Percentiles rank a stretch among this genome's conserved stretches.
phyloP scores from a whole-genome alignment of 2,797 vertebrate genomes.

The Zenarchopterus dispar region DNA sequence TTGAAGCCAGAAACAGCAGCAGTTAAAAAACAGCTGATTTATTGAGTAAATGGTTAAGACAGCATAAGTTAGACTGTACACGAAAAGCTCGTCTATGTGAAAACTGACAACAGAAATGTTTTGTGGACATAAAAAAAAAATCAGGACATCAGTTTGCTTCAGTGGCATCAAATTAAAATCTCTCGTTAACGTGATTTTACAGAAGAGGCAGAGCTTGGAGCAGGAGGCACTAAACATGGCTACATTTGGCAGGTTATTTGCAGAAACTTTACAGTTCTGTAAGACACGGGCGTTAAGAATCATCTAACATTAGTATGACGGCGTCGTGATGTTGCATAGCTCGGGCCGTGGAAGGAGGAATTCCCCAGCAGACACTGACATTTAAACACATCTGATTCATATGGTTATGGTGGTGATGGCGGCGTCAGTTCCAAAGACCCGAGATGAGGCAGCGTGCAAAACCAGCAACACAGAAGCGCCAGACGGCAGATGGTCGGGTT shows the following conservation, averaged over 20 bases:
- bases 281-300: slow-evolving; percentile 25
- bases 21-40: slow-evolving; percentile 66
- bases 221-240: slow-evolving; percentile 58
- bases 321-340: slow-evolving; percentile 41
- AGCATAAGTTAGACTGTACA: slow-evolving; percentile 78
- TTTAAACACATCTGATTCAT: no score
- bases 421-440: no score
- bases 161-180: slow-evolving; percentile 25
- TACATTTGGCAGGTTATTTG: slow-evolving; percentile 47
- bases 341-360: background rate
- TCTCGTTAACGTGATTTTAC: slow-evolving; percentile 21
- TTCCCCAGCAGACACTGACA: no score
- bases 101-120: slow-evolving; percentile 23
- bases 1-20: background rate
- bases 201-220: slow-evolving; percentile 10
- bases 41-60: slow-evolving; percentile 71
- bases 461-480: background rate
- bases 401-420: no score
- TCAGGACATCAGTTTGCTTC: slow-evolving; percentile 23
- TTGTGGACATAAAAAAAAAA: slow-evolving; percentile 17
- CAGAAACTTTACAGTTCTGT: slow-evolving; percentile 28
- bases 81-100: slow-evolving; percentile 33
- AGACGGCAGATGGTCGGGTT: background rate
- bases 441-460: background rate
- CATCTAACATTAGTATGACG: background rate